Conservation (phyloP, 2,888 invertebrate species). For the Zygothrica quintamaculata region DNA sequence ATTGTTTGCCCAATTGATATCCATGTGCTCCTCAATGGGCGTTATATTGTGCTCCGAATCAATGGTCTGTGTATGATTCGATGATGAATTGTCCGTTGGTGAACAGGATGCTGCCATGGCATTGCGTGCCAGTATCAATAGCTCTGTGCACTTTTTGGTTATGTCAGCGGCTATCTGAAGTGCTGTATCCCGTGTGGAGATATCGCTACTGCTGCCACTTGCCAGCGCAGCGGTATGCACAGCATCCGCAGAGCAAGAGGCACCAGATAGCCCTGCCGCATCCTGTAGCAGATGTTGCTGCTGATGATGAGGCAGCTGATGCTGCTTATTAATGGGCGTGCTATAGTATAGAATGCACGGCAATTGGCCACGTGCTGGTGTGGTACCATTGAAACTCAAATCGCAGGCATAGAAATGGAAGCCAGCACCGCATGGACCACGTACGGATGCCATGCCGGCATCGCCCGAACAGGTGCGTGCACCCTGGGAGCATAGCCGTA, state of each 20-base stretch:
- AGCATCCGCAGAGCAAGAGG: conserved; percentile 19
- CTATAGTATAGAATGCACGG: conserved; percentile 93
- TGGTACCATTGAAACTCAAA: conserved; percentile 98
- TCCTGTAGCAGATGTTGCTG: conserved; percentile 53
- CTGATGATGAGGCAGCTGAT: conserved; percentile 37
- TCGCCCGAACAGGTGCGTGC: conserved; percentile 97
- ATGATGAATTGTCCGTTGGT: conserved; percentile 86
- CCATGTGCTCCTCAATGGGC: conserved; percentile 85
- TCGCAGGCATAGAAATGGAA: conserved; percentile 96
- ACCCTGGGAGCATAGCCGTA: conserved; percentile 94
- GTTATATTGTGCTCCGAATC: conserved; percentile 85
- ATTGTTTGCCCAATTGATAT: conserved; percentile 84
- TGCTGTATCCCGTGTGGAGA: conserved; percentile 83
- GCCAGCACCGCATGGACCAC: conserved; percentile 96
- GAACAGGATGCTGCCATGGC: conserved; percentile 86
- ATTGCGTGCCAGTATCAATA: conserved; percentile 91
- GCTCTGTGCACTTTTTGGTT: conserved; percentile 90
- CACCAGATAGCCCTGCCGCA: conserved; percentile 20
- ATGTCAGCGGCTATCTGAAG: conserved; percentile 93
- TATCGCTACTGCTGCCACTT: conserved; percentile 54
- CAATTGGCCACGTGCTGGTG: conserved; percentile 96
- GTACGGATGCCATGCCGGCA: conserved; percentile 93
- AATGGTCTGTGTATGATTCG: conserved; percentile 85
- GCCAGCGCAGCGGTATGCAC: conserved; percentile 5
- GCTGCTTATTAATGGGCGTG: conserved; percentile 82